Evolutionary conservation across 1,140 invertebrate genomes (phyloP).

Genomic region (Drosophila aff.): DNA sequence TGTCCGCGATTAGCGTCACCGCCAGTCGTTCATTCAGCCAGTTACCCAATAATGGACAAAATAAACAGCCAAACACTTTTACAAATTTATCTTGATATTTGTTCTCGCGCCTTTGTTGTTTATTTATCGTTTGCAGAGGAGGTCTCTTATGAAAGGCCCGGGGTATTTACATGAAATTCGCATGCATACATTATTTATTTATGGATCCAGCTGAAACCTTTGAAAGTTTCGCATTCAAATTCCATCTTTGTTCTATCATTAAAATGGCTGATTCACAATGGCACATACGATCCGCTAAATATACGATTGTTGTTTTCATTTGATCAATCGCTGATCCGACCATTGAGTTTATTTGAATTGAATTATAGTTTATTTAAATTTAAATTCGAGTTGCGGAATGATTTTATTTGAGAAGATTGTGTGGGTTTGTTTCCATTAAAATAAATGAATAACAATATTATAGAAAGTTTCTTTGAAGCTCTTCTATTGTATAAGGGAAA

Average conservation of each 20-base stretch:
- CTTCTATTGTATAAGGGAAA: not conserved
- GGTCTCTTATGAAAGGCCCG: not conserved
- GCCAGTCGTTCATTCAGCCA: slow-evolving; percentile 8
- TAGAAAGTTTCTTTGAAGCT: slow-evolving; percentile 13
- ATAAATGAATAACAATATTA: not conserved
- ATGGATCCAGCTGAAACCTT: slow-evolving; percentile 52
- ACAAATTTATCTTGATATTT: slow-evolving; percentile 14
- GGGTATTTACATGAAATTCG: slow-evolving; percentile 59
- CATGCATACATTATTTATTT: slow-evolving; percentile 39
- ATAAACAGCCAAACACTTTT: slow-evolving; percentile 12
- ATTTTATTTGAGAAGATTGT: not conserved
- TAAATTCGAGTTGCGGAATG: not conserved
- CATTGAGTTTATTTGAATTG: not conserved
- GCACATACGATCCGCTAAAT: slow-evolving; percentile 16
- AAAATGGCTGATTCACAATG: slow-evolving; percentile 1
- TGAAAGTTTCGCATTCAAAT: slow-evolving; percentile 24
- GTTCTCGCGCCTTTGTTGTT: slow-evolving; percentile 10
- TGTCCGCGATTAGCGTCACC: slow-evolving; percentile 49
- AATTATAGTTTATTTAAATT: slow-evolving; percentile 2
- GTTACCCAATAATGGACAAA: slow-evolving; percentile 30
- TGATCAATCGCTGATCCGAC: slow-evolving; percentile 3
- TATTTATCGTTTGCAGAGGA: slow-evolving; percentile 7
- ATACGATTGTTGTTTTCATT: slow-evolving; percentile 13
- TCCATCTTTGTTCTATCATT: slow-evolving; percentile 6
- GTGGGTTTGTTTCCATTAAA: not conserved